A percentile compares a stretch with the other conserved stretches of the same genome.
Evolutionary conservation across 2,888 invertebrate genomes (phyloP).

Genomic region (Hemicrepidius hirtus): DNA sequence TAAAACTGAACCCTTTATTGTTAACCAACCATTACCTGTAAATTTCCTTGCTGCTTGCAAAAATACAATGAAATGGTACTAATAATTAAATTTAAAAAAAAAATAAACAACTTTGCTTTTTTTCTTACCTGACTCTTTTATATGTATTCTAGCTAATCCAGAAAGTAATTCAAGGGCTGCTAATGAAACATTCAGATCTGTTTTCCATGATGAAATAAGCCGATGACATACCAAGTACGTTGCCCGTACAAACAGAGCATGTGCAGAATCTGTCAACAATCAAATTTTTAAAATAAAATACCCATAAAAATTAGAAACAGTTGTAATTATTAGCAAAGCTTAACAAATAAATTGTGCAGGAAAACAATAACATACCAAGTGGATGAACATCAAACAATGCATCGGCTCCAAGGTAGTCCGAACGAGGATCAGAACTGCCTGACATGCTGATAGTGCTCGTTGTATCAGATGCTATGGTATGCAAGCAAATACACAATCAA

Average conservation of each 20-base stretch:
- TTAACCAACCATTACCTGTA: constrained; percentile 71
- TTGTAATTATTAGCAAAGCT: constrained; percentile 8
- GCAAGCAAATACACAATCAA: constrained; percentile 59
- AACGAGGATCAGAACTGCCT: constrained; percentile 67
- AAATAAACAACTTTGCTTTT: no score
- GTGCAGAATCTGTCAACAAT: constrained; percentile 81
- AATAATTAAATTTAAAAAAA: no score
- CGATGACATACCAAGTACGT: constrained; percentile 96
- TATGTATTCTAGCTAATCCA: constrained; percentile 92
- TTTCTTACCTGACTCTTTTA: constrained; percentile 88
- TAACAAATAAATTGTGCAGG: constrained; percentile 25
- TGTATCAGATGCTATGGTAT: constrained; percentile 70
- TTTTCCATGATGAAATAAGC: constrained; percentile 96
- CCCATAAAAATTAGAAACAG: neutral
- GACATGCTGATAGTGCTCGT: constrained; percentile 72
- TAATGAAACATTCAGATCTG: constrained; percentile 93
- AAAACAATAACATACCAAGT: constrained; percentile 62
- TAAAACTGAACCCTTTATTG: neutral
- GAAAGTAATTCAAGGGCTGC: constrained; percentile 94
- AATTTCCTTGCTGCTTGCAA: constrained; percentile 73
- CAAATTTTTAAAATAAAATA: constrained; percentile 21
- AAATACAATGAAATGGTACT: constrained; percentile 28
- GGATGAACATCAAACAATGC: constrained; percentile 47
- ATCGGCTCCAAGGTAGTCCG: constrained; percentile 53
- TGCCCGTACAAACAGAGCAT: constrained; percentile 92